Evolutionary conservation across 2,888 invertebrate species (phyloP).

Genomic region (Scrobipalpa costella): DNA sequence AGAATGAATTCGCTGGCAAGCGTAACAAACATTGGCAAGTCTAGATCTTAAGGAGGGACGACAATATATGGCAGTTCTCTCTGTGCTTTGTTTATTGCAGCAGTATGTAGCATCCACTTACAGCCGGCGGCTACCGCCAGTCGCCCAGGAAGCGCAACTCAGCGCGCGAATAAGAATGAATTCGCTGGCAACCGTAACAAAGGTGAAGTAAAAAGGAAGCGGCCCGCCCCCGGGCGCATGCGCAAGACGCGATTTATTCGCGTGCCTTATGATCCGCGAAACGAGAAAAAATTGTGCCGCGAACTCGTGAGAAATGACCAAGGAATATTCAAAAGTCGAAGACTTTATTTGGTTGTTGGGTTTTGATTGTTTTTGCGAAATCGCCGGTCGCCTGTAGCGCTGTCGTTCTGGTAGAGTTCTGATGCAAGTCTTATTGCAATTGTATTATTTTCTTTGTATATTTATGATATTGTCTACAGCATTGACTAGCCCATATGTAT

Average conservation of each 20-base stretch:
- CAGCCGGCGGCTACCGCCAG: slow-evolving; percentile 67
- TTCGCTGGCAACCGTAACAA: slow-evolving; percentile 79
- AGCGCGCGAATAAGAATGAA: slow-evolving; percentile 79
- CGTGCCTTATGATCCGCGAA: slow-evolving; percentile 60
- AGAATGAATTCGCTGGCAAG: slow-evolving; percentile 78
- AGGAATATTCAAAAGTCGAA: slow-evolving; percentile 37
- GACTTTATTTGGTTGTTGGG: slow-evolving; percentile 16
- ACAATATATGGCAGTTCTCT: no score
- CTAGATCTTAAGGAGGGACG: no score
- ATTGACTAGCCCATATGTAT: background rate
- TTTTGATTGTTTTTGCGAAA: background rate
- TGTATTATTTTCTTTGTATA: background rate
- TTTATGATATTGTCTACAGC: background rate
- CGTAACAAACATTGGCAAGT: no score
- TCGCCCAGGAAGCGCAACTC: slow-evolving; percentile 79
- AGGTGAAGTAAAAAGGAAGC: slow-evolving; percentile 78
- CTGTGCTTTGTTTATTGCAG: background rate
- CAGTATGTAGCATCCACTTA: slow-evolving; percentile 40
- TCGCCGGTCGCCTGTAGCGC: background rate
- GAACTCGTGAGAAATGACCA: slow-evolving; percentile 17
- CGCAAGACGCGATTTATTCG: slow-evolving; percentile 60
- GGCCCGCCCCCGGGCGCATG: slow-evolving; percentile 58
- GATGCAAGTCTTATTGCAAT: background rate
- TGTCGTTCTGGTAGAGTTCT: background rate
- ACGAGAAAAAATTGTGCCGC: slow-evolving; percentile 46